Base-by-base conservation (phyloP, 2,797 vertebrate species). In the Arnoldichthys spilopterus region DNA sequence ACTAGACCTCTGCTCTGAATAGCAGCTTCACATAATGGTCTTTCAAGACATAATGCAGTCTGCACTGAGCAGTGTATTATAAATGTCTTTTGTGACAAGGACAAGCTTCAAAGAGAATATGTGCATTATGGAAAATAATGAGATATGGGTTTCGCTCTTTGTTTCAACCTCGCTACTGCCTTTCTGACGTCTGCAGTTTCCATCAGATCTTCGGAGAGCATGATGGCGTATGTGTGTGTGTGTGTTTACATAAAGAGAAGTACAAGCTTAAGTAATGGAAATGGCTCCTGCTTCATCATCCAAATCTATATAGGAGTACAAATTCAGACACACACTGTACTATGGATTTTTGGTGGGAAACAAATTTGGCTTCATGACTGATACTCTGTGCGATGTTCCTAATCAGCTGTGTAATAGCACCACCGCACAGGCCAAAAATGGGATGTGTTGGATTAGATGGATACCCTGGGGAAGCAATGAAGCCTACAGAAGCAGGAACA, bases 221-320 rank as follows among this genome's bases (percentile, higher is more conserved):
- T 37, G 34, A 72, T 51, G 79, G 87, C 91, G 82, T 90, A 37
- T 37, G 34, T 37, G 89, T 90, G 87, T 91, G 85, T 87, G 84
- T 63, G 69, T 89, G 87, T 91, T 93, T 91, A 87, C 89, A 89
- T 91, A 89, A 83, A 90, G 88, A 85, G 82, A 89, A 89, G 84
- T 83, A 86, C 82, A 90, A 85, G 89, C 90, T 88, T 92, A 92
- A 91, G 93, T 92, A 93, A 91, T 88, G 78, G 83, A 84, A 88
- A 91, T 74, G 15, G 72, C 66, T 73, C 83, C 80, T 90, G 90
- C 92, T 92, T 91, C 88, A 91, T 62, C 59, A 34, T 62, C 12
- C 89, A 90, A 87, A 90, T 88, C 84, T 78, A 81, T 88, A 88
- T 47, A 58, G 72, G 80, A 89, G 84, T 87, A 86, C 89, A 90